These are phyloP conservation scores for Ernsta delagoae DNA, from an alignment of 2,888 invertebrate species.

Conservation along the genomic window DNA sequence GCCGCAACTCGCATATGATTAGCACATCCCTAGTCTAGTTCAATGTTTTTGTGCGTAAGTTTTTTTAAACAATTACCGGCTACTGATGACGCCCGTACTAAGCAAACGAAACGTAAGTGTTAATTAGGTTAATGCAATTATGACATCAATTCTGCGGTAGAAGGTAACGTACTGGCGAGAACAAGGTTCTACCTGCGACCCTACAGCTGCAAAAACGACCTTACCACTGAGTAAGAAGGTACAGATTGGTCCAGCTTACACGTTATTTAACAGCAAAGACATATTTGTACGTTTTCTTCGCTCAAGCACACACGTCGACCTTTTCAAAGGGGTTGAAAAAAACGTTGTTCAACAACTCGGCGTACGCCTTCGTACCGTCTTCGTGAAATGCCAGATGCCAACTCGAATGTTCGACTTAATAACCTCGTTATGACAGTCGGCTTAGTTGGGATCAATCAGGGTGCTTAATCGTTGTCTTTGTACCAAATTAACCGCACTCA, in stretches of 20 bases:
- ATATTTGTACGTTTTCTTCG: conserved; percentile 22
- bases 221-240: conserved; percentile 3
- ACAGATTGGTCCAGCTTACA: not conserved
- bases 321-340: conserved; percentile 36
- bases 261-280: not conserved
- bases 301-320: conserved; percentile 38
- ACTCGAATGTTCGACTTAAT: conserved; percentile 29
- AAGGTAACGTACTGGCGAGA: conserved; percentile 54
- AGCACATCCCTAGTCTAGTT: conserved; percentile 26
- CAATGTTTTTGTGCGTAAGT: conserved; percentile 33
- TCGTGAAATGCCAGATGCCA: conserved; percentile 38
- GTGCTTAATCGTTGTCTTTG: conserved; percentile 14
- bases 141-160: conserved; percentile 52
- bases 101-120: conserved; percentile 59
- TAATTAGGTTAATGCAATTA: conserved; percentile 72
- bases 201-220: not conserved
- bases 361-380: conserved; percentile 25
- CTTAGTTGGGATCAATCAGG: conserved; percentile 45
- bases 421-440: conserved; percentile 50
- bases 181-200: not conserved
- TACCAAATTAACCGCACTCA: conserved; percentile 8
- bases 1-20: conserved; percentile 9
- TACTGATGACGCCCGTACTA: conserved; percentile 48
- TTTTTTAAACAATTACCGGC: conserved; percentile 53
- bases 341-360: conserved; percentile 30